Base-by-base conservation (phyloP, 2,888 invertebrate genomes). In the Adineta ricciae region DNA sequence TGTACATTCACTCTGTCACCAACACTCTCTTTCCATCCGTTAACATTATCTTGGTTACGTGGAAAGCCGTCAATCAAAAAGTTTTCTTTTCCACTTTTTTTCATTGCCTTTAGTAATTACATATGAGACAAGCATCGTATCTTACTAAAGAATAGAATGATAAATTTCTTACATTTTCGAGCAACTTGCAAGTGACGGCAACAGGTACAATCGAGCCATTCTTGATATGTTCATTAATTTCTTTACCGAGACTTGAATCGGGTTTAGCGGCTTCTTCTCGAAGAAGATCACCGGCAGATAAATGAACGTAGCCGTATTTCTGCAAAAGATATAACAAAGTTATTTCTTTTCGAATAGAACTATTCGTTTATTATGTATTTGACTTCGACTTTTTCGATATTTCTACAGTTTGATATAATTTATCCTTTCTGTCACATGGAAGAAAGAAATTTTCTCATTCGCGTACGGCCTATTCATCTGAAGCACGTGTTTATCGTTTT, bases 1-100 rank as follows among this genome's bases (percentile, higher is more conserved):
- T 94, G 93, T 24, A 98, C 92, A 86, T 94, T 92, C 0, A 94
- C 93, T 90, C 96, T 96, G 41, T 93, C 93, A 0, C 93, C 91
- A 95, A 99, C 96, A 87, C 92, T 92, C 88, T 90, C 90, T 72
- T 94, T 93, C 99, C 99, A 99, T 14, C 99, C 99, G 84, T 96
- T 94, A 86, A 98, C 91, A 90, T 99, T 99, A 90, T 99, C 94
- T 90, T 96, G 93, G 91, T 99, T 99, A 41, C 99, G 93, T 24
- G 99, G 99, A 90, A 99, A 99, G 2, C 99, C 99, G 91, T 99
- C 99, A 88, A 99, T 94, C 14, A 99, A 93, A 90, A 98, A 99
- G 73, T 94, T 93, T 56, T 92, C 91, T 82, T 83, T 86, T 46
- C 78, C 86, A 73, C 83, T 84, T 64, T 86, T 56, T 32, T 86